Evolutionary conservation across 2,797 vertebrate species (phyloP), one percentile per base, ranked within the genome.

Genomic region (Smutsia gigantea): DNA sequence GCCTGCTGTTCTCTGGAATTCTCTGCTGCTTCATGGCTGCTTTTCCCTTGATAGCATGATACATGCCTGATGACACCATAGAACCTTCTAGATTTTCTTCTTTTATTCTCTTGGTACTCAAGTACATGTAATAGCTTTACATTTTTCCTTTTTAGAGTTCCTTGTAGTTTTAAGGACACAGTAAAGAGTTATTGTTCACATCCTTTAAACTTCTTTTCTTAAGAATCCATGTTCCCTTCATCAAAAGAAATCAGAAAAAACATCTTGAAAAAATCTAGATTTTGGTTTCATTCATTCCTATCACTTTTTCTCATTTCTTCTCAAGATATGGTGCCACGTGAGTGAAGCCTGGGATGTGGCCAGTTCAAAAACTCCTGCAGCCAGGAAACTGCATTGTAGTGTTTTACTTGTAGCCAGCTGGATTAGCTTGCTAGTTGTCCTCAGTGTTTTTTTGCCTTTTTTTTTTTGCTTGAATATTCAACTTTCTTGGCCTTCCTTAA

Each of bases 201-300:
- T 93, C 6, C 29, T 96, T 96, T 81, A 27, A 68, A 83, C 31
- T 71, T 34, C 10, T 79, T 4, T 95, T 89, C n/a, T 91, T 13
- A 83, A 57, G 51, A 92, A 95, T 92, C 15, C 25, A 18, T 75
- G 46, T 96, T 95, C 9, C 46, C 37, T 88, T 68, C 46, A 74
- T 93, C 8, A 81, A 37, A 11, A 72, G 18, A 81, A 69, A 42
- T 85, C n/a, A 79, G 49, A 96, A 79, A 75, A 63, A 69, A 71
- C 66, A n/a, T 87, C 75, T 83, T 83, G 93, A 75, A 86, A 29
- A 46, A 46, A 10, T 92, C 39, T 82, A 93, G 68, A 90, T 57
- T 95, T 85, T 90, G 31, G 21, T 96, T 94, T 97, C 74, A 94
- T 94, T 97, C 72, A 92, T 92, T 71, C 39, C 10, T 81, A 4